A percentile compares a stretch with the other conserved stretches of the same genome.
These are phyloP conservation scores for Pipa parva DNA, from an alignment of 2,113 vertebrate genomes.

Conservation along the genomic window DNA sequence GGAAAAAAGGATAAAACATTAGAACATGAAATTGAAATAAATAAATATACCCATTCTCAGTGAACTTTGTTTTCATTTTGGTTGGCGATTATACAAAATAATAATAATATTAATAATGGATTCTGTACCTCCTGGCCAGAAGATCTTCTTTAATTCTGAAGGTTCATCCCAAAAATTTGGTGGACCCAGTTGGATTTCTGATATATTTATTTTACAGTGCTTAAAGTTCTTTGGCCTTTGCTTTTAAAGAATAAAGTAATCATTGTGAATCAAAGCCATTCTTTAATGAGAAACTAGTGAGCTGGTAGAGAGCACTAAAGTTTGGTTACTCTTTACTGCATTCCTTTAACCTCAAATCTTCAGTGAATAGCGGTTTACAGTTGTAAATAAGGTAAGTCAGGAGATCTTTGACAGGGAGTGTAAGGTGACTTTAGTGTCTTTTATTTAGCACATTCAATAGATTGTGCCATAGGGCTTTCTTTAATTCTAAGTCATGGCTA, in stretches of 20 bases:
- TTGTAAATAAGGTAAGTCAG: too few species aligned
- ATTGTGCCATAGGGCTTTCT: too few species aligned
- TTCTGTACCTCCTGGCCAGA: background rate
- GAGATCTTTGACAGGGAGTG: too few species aligned
- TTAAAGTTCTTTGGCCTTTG: constrained; percentile 21
- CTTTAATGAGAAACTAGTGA: background rate
- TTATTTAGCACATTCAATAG: too few species aligned
- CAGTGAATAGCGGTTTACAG: too few species aligned
- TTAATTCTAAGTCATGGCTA: too few species aligned
- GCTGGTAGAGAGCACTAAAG: too few species aligned
- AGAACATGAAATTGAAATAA: background rate
- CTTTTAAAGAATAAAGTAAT: constrained; percentile 9
- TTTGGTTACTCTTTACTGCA: too few species aligned
- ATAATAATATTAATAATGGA: background rate
- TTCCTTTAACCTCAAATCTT: too few species aligned
- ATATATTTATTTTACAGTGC: constrained; percentile 9
- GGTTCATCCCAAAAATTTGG: background rate
- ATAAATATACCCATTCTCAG: constrained; percentile 11
- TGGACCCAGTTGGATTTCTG: background rate
- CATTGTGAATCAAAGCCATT: constrained; percentile 17
- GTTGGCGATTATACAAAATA: background rate
- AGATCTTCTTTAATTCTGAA: background rate
- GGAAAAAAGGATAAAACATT: background rate
- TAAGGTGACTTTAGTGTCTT: too few species aligned
- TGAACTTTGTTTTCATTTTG: too few species aligned